Evolutionary conservation across 1,140 invertebrate species (phyloP), one percentile per base, ranked within the genome.

Genomic region (Eumeta japonica): DNA sequence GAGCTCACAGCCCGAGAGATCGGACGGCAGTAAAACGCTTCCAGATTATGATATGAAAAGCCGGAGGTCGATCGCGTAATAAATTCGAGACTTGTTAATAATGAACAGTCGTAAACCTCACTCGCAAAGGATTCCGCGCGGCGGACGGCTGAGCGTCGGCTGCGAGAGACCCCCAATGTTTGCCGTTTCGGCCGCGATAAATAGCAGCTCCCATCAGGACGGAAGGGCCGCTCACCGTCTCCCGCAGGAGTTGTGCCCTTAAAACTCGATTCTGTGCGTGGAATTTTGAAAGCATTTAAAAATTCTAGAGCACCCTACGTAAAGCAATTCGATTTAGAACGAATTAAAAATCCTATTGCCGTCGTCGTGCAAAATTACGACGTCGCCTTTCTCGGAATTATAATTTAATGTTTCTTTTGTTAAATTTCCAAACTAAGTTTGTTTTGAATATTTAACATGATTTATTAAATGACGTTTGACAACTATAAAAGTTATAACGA

Each of bases 1-100:
- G 5, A 5, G 20, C n/a, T 7, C 20, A 5, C 20, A n/a, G n/a
- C 5, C 5, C 5, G 20, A 7, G 5, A 7, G 20, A 5, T 24
- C 20, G 20, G n/a, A n/a, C n/a, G 36, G 59, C 58, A 59, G 58
- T 65, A 70, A 67, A 67, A 67, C 60, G 55, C 54, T 63, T 66
- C 60, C 48, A 50, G 58, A 67, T 70, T 70, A 68, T 71, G 57
- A 71, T 65, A 65, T 66, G 61, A 72, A 68, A 67, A 48, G 61
- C 50, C 61, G 57, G 58, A 63, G 63, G 67, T 59, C 62, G 58
- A 66, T 67, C 50, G 56, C 53, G 50, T 58, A 58, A 68, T 68
- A 67, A 72, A 68, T 68, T 54, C 51, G 50, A 60, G 62, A 66
- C 54, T 67, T 65, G 61, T 65, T 72, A 72, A 72, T 72, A 67